Evolutionary conservation across 2,888 invertebrate species (phyloP), one percentile per base, ranked within the genome.

Genomic region (Chromoteleia sp.): DNA sequence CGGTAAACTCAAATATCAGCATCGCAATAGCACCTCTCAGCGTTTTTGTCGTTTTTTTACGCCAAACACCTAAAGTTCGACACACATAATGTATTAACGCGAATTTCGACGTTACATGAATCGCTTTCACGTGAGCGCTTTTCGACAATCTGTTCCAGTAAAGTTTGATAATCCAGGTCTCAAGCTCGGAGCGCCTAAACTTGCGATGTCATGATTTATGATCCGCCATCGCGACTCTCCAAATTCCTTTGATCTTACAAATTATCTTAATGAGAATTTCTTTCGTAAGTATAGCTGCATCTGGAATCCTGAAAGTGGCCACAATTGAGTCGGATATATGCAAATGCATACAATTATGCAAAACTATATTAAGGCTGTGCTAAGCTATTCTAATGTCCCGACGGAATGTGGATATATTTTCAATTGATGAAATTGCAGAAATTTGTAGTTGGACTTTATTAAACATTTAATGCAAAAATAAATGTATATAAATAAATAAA

Each of bases 141-240:
- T 56, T 6, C 36, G 41, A 48, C 41, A 74, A 74, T 56, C 19
- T 48, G 63, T 45, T 56, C 33, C 7, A 8, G 14, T 43, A 73
- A 73, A 73, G 50, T 73, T 73, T 63, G 52, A 58, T 61, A 73
- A 73, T 61, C 71, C 52, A 39, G 19, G 33, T n/a, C n/a, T n/a
- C n/a, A n/a, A 36, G 3, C 21, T 21, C 50, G 4, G 15, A 12
- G 17, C 65, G 33, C 14, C 19, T 29, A n/a, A 19, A 30, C 19
- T 45, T 63, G 5, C 14, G 29, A 15, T 33, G 10, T 5, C 15
- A 43, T 7, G 17, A 61, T 61, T 61, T 45, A 45, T 45, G 39
- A 58, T 39, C n/a, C n/a, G 4, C n/a, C 19, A 8, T 50, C 14
- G 10, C 6, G 12, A 12, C 6, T 3, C 19, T 10, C n/a, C 6